Evolutionary conservation across 2,797 vertebrate species (phyloP), one percentile per base, ranked within the genome.

Genomic region (Pangasius mekongensis): DNA sequence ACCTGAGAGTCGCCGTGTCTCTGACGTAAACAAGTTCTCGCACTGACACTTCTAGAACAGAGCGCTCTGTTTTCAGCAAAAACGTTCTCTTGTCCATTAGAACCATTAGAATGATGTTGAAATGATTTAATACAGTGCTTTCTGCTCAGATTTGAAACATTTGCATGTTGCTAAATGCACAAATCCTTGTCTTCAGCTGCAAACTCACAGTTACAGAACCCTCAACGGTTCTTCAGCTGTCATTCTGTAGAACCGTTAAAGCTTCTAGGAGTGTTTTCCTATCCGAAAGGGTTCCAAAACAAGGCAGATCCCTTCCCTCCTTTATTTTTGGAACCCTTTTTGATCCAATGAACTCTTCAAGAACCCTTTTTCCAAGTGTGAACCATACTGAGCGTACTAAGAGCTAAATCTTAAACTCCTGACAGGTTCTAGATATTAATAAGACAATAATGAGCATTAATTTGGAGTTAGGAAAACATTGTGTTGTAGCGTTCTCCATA

Each of bases 1-100:
- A 96, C 94, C 93, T 92, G 81, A 95, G 94, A 96, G 93, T 94
- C 96, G 43, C 27, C 30, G 87, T 92, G 84, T 91, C 91, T 49
- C 62, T 8, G 66, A 73, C 20, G 58, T 64, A 16, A 47, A 64
- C 58, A 47, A n/a, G 58, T 47, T 83, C 80, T 64, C 39, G 5
- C 14, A 60, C 3, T 4, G 80, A 43, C 80, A 9, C 22, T n/a
- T 30, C 30, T 30, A 62, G 56, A 64, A 9, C 24, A 8, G 13
- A 39, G 30, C 5, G 54, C 20, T 39, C 39, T 81, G 18, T 43
- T 33, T 78, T 18, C 2, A 56, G 27, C 13, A 36, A 36, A 33
- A 33, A 22, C 10, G 0, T 77, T 77, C 47, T 54, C 27, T 54
- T 78, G 30, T 60, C 39, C 20, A 24, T 22, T 22, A 39, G 33